Evolutionary conservation across 2,888 invertebrate species (phyloP).

Genomic region (Diaperis boleti): DNA sequence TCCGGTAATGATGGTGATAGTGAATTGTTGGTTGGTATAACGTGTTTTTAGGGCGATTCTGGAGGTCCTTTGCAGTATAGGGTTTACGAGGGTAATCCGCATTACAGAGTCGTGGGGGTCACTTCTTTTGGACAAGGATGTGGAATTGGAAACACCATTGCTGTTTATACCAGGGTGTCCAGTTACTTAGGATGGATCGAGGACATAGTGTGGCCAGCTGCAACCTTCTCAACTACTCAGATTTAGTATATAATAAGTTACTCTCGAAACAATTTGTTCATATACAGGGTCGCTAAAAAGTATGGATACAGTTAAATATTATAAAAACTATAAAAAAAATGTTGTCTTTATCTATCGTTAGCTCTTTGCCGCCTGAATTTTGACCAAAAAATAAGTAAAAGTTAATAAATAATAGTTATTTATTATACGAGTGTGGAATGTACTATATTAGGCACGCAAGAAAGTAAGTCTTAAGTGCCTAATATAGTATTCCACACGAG

Average conservation of each 20-base stretch:
- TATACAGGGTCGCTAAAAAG: too few species aligned
- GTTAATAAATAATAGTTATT: too few species aligned
- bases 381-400: too few species aligned
- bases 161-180: slow-evolving; percentile 68
- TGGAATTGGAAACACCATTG: slow-evolving; percentile 60
- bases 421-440: too few species aligned
- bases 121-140: slow-evolving; percentile 67
- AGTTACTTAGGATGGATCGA: slow-evolving; percentile 69
- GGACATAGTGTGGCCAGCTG: slow-evolving; percentile 63
- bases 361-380: too few species aligned
- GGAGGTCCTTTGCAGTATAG: slow-evolving; percentile 72
- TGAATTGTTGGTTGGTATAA: slow-evolving; percentile 2
- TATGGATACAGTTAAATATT: too few species aligned
- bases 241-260: background rate
- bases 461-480: too few species aligned
- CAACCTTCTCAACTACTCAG: background rate
- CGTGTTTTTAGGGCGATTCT: slow-evolving; percentile 70
- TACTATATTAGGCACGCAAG: too few species aligned
- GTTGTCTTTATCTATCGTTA: too few species aligned
- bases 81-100: slow-evolving; percentile 53
- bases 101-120: slow-evolving; percentile 68
- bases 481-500: too few species aligned
- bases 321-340: too few species aligned
- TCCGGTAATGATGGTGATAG: slow-evolving; percentile 59
- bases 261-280: too few species aligned